A percentile compares a stretch with the other conserved stretches of the same genome.
These are phyloP conservation scores for Cephalopterus ornatus DNA, from an alignment of 2,113 vertebrate species.

Conservation along the genomic window DNA sequence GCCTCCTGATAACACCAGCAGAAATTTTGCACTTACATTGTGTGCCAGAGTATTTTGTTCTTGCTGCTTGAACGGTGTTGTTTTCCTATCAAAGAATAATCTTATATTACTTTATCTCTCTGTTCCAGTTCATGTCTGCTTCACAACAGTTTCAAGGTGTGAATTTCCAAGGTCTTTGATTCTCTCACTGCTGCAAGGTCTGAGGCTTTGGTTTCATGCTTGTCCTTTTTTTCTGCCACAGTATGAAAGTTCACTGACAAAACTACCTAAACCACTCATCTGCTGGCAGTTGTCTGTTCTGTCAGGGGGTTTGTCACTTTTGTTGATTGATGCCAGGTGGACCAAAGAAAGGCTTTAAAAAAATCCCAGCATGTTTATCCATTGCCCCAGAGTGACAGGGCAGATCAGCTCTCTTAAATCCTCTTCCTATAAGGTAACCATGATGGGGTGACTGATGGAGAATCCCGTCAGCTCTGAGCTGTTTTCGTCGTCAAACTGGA, in stretches of 20 bases:
- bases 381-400: slow-evolving; percentile 40
- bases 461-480: slow-evolving; percentile 39
- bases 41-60: background rate
- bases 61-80: background rate
- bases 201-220: background rate
- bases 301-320: slow-evolving; percentile 48
- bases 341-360: slow-evolving; percentile 51
- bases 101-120: background rate
- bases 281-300: background rate
- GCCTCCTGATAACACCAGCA: background rate
- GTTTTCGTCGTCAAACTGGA: slow-evolving; percentile 15
- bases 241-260: background rate
- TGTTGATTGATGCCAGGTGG: slow-evolving; percentile 62
- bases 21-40: background rate
- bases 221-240: background rate
- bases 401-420: slow-evolving; percentile 53
- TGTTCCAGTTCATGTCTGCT: background rate
- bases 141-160: background rate
- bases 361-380: slow-evolving; percentile 36
- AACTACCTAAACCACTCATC: background rate
- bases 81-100: slow-evolving; percentile 12
- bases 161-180: background rate
- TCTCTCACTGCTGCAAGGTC: background rate
- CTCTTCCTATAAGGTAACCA: slow-evolving; percentile 20
- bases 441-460: slow-evolving; percentile 56